Percentiles rank a stretch among this genome's conserved stretches.
phyloP scores from a whole-genome alignment of 2,797 vertebrate species.

The Podarcis siculus region DNA sequence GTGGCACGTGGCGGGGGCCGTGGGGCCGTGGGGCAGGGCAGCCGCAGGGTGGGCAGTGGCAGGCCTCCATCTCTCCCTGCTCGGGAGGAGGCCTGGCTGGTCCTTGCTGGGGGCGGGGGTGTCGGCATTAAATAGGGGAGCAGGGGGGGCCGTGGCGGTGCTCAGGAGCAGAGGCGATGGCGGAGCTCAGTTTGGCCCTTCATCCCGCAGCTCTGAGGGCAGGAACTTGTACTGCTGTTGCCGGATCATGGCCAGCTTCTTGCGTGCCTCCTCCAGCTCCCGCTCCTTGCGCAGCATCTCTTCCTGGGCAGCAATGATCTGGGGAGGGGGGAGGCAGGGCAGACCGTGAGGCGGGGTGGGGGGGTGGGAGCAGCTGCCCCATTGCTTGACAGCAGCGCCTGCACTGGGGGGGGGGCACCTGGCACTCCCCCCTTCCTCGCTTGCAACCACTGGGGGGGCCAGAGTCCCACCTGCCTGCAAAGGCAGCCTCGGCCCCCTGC shows the following conservation, averaged over 20 bases:
- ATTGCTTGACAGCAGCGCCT: too few species aligned
- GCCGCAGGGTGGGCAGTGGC: neutral
- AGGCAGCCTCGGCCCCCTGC: rapidly evolving
- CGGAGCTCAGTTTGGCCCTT: constrained; percentile 84
- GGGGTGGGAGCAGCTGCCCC: too few species aligned
- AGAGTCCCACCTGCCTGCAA: neutral
- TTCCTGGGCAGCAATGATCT: constrained; percentile 98
- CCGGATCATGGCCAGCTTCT: constrained; percentile 93
- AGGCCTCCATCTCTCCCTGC: too few species aligned
- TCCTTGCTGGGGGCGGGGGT: neutral
- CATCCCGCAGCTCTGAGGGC: constrained; percentile 92
- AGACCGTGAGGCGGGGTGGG: neutral
- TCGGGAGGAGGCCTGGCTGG: neutral
- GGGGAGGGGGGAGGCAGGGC: neutral
- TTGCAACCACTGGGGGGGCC: neutral
- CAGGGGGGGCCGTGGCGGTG: constrained; percentile 30
- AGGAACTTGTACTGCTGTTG: constrained; percentile 99
- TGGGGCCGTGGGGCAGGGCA: neutral
- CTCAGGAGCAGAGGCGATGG: neutral
- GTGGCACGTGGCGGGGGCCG: neutral
- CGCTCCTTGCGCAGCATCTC: constrained; percentile 97
- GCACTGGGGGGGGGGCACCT: too few species aligned
- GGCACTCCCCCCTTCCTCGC: neutral
- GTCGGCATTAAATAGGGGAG: constrained; percentile 52
- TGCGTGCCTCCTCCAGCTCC: constrained; percentile 93